Evolutionary conservation across 2,888 invertebrate species (phyloP).

Genomic region (Lasioglossum lativentre): DNA sequence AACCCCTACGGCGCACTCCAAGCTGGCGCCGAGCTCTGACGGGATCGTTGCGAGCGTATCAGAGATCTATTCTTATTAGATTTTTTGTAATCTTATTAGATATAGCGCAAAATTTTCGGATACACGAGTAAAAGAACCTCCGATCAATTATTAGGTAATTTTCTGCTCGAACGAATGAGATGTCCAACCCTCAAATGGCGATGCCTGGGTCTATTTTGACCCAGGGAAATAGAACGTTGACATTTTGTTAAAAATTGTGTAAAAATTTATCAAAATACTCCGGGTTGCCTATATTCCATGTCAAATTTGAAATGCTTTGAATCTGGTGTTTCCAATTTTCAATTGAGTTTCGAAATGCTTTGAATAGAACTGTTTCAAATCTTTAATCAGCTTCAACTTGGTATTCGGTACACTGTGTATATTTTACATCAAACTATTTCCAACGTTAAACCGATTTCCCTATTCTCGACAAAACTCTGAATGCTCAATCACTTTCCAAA

Average conservation of each 20-base stretch:
- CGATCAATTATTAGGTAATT: too few relatives aligned
- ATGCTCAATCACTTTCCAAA: neutral
- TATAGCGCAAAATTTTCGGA: too few relatives aligned
- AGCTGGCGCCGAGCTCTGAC: conserved; percentile 48
- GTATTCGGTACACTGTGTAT: neutral
- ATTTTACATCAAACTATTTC: neutral
- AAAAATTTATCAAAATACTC: too few relatives aligned
- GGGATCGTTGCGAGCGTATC: conserved; percentile 25
- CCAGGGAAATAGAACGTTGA: too few relatives aligned
- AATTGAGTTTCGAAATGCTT: neutral
- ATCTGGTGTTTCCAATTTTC: too few relatives aligned
- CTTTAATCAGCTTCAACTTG: neutral
- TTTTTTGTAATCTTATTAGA: too few relatives aligned
- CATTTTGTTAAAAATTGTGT: too few relatives aligned
- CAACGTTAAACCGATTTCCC: neutral
- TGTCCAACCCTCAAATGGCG: too few relatives aligned
- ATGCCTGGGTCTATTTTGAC: too few relatives aligned
- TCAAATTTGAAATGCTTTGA: neutral
- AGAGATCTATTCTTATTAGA: neutral
- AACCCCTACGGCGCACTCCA: conserved; percentile 37
- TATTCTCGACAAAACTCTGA: neutral
- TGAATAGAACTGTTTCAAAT: neutral
- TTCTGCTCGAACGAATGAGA: too few relatives aligned
- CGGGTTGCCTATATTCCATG: too few relatives aligned
- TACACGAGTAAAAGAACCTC: too few relatives aligned